Evolutionary conservation across 2,888 invertebrate species (phyloP).

Genomic region (Endomychus coccineus): DNA sequence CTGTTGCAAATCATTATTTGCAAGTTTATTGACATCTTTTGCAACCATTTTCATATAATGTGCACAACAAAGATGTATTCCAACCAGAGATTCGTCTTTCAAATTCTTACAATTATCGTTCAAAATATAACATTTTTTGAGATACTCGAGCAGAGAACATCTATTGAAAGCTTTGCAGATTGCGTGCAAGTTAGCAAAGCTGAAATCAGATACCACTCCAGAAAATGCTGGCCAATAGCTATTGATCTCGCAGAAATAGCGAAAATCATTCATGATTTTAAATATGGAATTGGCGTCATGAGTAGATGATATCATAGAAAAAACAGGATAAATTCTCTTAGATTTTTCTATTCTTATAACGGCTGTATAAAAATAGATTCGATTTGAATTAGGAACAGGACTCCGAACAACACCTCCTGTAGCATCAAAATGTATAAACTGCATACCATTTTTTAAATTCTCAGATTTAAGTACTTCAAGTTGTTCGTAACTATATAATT

Average conservation of each 20-base stretch:
- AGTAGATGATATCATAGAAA: constrained; percentile 1
- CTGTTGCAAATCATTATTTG: no score
- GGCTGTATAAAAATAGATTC: constrained; percentile 1
- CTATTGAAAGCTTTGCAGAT: constrained; percentile 1
- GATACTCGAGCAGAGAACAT: not conserved
- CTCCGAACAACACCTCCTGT: not conserved
- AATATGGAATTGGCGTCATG: not conserved
- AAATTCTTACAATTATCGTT: no score
- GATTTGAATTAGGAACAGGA: not conserved
- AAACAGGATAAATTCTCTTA: not conserved
- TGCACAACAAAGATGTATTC: no score
- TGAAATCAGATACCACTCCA: not conserved
- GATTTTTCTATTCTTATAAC: not conserved
- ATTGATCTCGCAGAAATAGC: not conserved
- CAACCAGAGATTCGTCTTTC: no score
- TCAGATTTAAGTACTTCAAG: not conserved
- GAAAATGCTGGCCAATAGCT: constrained; percentile 5
- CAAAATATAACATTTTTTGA: constrained; percentile 2
- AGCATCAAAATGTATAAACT: constrained; percentile 2
- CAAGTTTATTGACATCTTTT: no score
- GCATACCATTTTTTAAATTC: not conserved
- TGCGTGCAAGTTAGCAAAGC: constrained; percentile 3
- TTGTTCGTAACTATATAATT: constrained; percentile 2
- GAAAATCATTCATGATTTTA: not conserved
- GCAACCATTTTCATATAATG: no score